phyloP scores from a whole-genome alignment of 2,888 invertebrate genomes.

The Elgonia sp. region DNA sequence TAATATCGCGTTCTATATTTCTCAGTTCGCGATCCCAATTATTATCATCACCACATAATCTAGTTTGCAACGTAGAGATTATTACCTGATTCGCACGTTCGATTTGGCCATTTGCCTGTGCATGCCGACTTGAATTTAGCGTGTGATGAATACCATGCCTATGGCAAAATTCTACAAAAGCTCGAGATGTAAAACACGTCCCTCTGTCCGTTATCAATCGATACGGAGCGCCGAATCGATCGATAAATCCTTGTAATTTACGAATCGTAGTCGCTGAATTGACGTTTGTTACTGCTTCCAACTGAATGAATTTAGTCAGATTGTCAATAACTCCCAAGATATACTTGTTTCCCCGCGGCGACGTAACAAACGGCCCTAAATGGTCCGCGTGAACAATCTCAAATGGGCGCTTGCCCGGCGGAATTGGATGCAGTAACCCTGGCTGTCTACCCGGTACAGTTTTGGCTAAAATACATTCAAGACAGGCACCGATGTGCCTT shows the following conservation, averaged over 20 bases:
- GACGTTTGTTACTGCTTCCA: slow-evolving; percentile 29
- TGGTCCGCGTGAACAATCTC: slow-evolving; percentile 62
- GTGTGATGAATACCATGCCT: not conserved
- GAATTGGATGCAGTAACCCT: slow-evolving; percentile 77
- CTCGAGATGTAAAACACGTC: not conserved
- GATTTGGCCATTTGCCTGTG: not conserved
- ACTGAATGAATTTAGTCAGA: slow-evolving; percentile 72
- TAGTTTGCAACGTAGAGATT: not conserved
- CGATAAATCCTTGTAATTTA: slow-evolving; percentile 19
- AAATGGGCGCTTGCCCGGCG: slow-evolving; percentile 41
- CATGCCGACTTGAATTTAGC: not conserved
- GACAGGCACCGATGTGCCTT: too few species aligned
- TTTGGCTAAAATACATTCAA: too few species aligned
- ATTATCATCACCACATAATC: not conserved
- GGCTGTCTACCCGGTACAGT: slow-evolving; percentile 61
- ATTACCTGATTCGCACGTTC: slow-evolving; percentile 9
- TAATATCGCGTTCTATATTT: not conserved
- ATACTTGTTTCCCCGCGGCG: slow-evolving; percentile 68
- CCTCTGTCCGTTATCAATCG: not conserved
- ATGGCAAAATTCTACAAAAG: not conserved
- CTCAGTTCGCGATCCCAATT: not conserved
- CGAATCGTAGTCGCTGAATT: slow-evolving; percentile 30
- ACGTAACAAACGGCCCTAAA: slow-evolving; percentile 75
- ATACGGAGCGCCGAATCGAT: not conserved
- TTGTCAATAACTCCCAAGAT: slow-evolving; percentile 76